A percentile compares a stretch with the other conserved stretches of the same genome.
Conservation (phyloP, 2,797 vertebrate genomes). For the Phrynocephalus guinanensis region DNA sequence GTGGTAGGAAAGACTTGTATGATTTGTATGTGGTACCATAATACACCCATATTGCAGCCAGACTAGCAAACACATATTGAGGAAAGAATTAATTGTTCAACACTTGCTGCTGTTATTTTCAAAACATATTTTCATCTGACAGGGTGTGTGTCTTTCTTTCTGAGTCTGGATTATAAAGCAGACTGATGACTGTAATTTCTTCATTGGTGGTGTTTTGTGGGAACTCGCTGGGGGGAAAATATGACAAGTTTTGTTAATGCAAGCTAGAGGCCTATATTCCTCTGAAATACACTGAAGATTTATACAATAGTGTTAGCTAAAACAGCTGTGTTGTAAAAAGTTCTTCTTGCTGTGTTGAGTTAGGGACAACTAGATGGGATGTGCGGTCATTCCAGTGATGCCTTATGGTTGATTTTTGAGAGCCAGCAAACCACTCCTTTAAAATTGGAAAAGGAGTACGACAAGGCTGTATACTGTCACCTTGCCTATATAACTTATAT, state of each 20-base stretch:
- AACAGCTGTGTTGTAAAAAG: slow-evolving; percentile 32
- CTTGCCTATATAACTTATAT: no score
- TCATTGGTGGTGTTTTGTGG: slow-evolving; percentile 52
- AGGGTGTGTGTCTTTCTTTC: slow-evolving; percentile 32
- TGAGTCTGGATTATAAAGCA: slow-evolving; percentile 51
- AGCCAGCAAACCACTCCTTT: no score
- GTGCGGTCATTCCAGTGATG: neutral
- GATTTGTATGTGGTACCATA: neutral
- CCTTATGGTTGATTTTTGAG: neutral
- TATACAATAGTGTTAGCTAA: slow-evolving; percentile 30
- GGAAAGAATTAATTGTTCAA: slow-evolving; percentile 48
- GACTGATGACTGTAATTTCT: slow-evolving; percentile 58
- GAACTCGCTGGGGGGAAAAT: slow-evolving; percentile 27
- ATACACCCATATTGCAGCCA: slow-evolving; percentile 8
- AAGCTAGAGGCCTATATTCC: slow-evolving; percentile 28
- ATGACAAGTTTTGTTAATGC: slow-evolving; percentile 29
- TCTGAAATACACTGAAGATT: neutral
- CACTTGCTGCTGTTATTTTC: slow-evolving; percentile 28
- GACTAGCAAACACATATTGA: slow-evolving; percentile 19
- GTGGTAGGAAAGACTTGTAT: neutral
- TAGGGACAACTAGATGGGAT: slow-evolving; percentile 27
- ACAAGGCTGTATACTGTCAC: no score
- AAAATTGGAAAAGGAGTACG: no score
- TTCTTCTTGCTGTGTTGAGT: slow-evolving; percentile 43
- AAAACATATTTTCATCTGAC: slow-evolving; percentile 42